A percentile compares a stretch with the other conserved stretches of the same genome.
Evolutionary conservation across 2,888 invertebrate genomes (phyloP).

Genomic region (Chironomus riparius): DNA sequence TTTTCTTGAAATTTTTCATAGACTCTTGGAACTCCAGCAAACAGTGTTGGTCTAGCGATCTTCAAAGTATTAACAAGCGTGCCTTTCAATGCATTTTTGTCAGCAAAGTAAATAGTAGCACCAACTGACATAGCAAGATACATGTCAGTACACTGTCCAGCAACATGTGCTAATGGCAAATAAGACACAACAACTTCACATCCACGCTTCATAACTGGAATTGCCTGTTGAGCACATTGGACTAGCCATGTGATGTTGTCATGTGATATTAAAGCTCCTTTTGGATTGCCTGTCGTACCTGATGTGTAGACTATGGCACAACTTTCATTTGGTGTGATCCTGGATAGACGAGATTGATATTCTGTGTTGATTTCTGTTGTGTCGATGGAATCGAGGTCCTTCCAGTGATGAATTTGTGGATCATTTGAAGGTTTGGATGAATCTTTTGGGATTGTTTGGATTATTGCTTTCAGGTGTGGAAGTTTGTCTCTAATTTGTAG

Average conservation of each 20-base stretch:
- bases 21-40: slow-evolving; percentile 83
- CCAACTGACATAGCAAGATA: slow-evolving; percentile 56
- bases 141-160: slow-evolving; percentile 80
- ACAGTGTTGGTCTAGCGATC: slow-evolving; percentile 72
- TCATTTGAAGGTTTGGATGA: slow-evolving; percentile 30
- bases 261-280: slow-evolving; percentile 87
- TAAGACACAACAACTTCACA: slow-evolving; percentile 64
- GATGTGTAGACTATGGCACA: slow-evolving; percentile 81
- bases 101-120: slow-evolving; percentile 71
- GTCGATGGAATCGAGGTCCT: too few relatives aligned
- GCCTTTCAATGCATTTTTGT: slow-evolving; percentile 81
- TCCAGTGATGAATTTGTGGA: too few relatives aligned
- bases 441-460: slow-evolving; percentile 45
- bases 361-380: slow-evolving; percentile 48
- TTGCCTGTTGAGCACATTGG: slow-evolving; percentile 46
- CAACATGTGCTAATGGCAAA: slow-evolving; percentile 82
- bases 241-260: slow-evolving; percentile 71
- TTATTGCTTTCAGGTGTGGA: slow-evolving; percentile 67
- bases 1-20: slow-evolving; percentile 91
- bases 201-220: slow-evolving; percentile 42
- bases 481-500: slow-evolving; percentile 56
- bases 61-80: slow-evolving; percentile 63
- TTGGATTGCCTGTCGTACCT: slow-evolving; percentile 80
- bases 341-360: slow-evolving; percentile 56
- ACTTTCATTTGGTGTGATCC: slow-evolving; percentile 70